Percentiles rank a stretch among this genome's conserved stretches.
phyloP scores from a whole-genome alignment of 2,113 vertebrate genomes.

The Diadophis punctatus region DNA sequence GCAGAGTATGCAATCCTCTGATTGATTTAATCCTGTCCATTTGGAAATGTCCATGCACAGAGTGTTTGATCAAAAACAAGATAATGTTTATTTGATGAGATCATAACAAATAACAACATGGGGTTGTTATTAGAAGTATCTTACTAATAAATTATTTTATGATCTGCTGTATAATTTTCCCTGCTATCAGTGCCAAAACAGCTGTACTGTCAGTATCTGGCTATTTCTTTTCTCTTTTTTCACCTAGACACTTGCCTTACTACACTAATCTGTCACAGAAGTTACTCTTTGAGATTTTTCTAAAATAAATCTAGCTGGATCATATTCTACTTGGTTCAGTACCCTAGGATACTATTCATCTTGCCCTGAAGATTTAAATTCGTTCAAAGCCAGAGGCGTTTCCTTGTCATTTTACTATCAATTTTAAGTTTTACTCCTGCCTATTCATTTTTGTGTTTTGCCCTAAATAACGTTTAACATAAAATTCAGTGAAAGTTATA shows the following conservation, averaged over 20 bases:
- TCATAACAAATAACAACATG: not conserved
- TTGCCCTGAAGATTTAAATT: too few relatives aligned
- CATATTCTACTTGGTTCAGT: too few relatives aligned
- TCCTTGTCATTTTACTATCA: not conserved
- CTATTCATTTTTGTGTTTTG: not conserved
- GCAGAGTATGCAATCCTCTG: not conserved
- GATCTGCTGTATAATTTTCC: too few relatives aligned
- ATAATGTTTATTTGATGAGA: not conserved
- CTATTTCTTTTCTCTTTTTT: too few relatives aligned
- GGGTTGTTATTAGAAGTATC: not conserved
- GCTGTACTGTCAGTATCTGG: too few relatives aligned
- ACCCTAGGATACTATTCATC: too few relatives aligned
- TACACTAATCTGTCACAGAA: too few relatives aligned
- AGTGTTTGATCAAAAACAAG: not conserved
- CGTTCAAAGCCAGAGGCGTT: too few relatives aligned
- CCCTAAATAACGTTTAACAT: not conserved
- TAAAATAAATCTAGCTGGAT: too few relatives aligned
- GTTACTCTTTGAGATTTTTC: too few relatives aligned
- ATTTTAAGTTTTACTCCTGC: not conserved
- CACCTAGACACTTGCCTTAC: too few relatives aligned
- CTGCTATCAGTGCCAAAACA: too few relatives aligned
- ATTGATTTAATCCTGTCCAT: not conserved
- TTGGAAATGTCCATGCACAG: not conserved
- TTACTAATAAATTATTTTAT: not conserved
- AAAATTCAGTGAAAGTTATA: not conserved